phyloP scores from a whole-genome alignment of 2,797 vertebrate species.

The Menidia menidia region DNA sequence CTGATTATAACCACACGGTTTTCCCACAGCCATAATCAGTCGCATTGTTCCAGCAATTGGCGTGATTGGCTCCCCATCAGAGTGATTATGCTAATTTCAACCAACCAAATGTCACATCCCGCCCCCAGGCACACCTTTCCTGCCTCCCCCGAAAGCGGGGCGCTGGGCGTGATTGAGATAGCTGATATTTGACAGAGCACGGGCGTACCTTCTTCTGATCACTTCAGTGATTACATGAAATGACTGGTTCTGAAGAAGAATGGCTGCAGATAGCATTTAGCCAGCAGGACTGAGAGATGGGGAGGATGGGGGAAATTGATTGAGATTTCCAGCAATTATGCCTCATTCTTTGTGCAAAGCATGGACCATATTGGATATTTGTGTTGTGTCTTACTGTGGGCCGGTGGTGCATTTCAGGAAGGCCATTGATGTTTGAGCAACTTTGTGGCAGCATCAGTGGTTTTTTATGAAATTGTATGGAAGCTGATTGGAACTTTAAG shows the following conservation, averaged over 20 bases:
- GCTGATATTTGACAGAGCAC: slow-evolving; percentile 79
- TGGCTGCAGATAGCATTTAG: slow-evolving; percentile 74
- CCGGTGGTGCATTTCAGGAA: slow-evolving; percentile 46
- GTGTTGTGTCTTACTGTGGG: slow-evolving; percentile 21
- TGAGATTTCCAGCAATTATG: slow-evolving; percentile 80
- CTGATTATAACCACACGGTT: slow-evolving; percentile 78
- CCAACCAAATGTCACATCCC: slow-evolving; percentile 83
- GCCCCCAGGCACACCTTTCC: slow-evolving; percentile 70
- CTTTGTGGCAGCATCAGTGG: slow-evolving; percentile 36
- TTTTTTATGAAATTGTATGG: no score
- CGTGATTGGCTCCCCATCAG: slow-evolving; percentile 79
- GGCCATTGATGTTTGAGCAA: slow-evolving; percentile 51
- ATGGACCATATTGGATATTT: slow-evolving; percentile 58
- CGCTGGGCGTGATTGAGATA: slow-evolving; percentile 73
- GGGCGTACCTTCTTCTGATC: slow-evolving; percentile 73
- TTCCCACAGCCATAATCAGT: slow-evolving; percentile 81
- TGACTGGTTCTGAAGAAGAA: slow-evolving; percentile 78
- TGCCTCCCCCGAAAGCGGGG: slow-evolving; percentile 57
- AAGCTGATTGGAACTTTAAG: slow-evolving; percentile 38
- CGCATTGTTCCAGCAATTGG: slow-evolving; percentile 79
- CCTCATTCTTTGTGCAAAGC: slow-evolving; percentile 74
- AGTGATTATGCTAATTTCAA: slow-evolving; percentile 83
- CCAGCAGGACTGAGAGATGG: slow-evolving; percentile 68
- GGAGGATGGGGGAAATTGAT: slow-evolving; percentile 73
- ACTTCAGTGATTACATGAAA: slow-evolving; percentile 82